Conservation (phyloP, 2,797 vertebrate species). For the Neosilurus mollespiculum region DNA sequence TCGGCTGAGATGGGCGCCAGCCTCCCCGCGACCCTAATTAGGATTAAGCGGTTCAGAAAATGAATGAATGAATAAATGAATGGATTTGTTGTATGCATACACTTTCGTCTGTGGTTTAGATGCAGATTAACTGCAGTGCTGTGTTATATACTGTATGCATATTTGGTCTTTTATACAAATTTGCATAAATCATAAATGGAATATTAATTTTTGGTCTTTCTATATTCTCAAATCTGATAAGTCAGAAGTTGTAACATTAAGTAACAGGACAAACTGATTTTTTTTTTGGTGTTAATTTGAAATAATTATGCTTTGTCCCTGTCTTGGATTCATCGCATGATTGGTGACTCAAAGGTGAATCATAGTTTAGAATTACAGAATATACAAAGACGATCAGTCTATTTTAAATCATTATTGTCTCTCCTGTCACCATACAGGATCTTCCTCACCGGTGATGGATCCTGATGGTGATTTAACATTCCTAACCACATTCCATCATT, state of each 20-base stretch:
- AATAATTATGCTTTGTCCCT: neutral
- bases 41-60: no score
- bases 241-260: neutral
- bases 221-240: neutral
- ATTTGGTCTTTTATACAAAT: neutral
- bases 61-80: no score
- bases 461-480: neutral
- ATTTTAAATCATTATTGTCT: neutral
- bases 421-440: neutral
- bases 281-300: no score
- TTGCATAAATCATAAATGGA: neutral
- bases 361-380: neutral
- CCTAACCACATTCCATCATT: slow-evolving; percentile 2
- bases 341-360: neutral
- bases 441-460: neutral
- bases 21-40: no score
- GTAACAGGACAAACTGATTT: neutral
- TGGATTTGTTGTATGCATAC: neutral
- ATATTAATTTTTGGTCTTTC: no score
- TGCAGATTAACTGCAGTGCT: neutral
- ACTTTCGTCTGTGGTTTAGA: neutral
- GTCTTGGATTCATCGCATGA: neutral
- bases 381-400: neutral
- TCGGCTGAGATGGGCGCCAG: no score
- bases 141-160: neutral